Evolutionary conservation across 2,888 invertebrate species (phyloP), one percentile per base, ranked within the genome.

Genomic region (Ectobius pallidus): DNA sequence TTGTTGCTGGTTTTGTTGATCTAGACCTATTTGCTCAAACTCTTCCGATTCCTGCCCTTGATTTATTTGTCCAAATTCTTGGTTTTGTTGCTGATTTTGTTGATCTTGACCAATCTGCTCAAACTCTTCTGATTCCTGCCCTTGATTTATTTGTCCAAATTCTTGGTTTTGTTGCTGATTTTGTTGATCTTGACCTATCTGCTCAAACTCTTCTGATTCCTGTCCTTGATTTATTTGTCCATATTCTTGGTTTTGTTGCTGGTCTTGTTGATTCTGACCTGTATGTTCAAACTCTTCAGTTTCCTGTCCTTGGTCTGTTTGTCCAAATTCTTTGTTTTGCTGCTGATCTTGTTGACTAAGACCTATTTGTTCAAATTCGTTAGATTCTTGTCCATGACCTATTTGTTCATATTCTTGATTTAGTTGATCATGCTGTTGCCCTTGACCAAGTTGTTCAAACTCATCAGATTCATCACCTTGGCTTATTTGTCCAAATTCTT

Each of bases 111-210:
- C 20, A 18, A 14, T 16, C 25, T 69, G 76, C 67, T 34, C n/a
- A 9, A 52, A 32, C 20, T 62, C 71, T 6, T 69, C 22, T 9
- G 18, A 18, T 16, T 46, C 69, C 2, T 67, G 67, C 6, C 42
- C 20, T 14, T 44, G 44, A 3, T 32, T 61, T 39, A 25, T n/a
- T 52, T 27, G 25, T 20, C n/a, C 78, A 39, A 81, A 80, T 7
- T 81, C 80, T 71, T 80, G 81, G 34, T 78, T 80, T 78, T 80
- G 78, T 18, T 81, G 67, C 73, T 80, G 79, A 46, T 80, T 76
- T 27, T 80, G 74, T 22, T 79, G 72, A 9, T 69, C 44, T 22
- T 25, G n/a, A 32, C 27, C 14, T 67, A 73, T 69, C 61, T 69
- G 72, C 76, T 68, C 62, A 63, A 32, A 27, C 27, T 70, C 55